These are phyloP conservation scores for Globia sparganii DNA, from an alignment of 2,888 invertebrate genomes.

Conservation along the genomic window DNA sequence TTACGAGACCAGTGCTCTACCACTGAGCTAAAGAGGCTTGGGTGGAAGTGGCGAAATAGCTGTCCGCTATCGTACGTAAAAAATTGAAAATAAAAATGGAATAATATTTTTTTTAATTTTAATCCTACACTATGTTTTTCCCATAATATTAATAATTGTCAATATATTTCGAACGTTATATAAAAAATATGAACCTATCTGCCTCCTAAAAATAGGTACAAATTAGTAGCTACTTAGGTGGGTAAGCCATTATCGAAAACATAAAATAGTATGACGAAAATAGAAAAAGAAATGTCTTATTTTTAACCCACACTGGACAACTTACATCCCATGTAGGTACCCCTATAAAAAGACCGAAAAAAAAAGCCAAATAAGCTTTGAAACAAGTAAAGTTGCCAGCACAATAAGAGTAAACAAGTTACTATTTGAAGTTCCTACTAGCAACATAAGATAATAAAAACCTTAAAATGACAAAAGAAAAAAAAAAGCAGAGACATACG, in stretches of 20 bases:
- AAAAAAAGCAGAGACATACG: slow-evolving; percentile 22
- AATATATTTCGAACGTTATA: neutral
- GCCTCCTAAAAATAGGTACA: neutral
- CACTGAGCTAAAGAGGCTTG: slow-evolving; percentile 94
- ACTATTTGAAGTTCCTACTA: neutral
- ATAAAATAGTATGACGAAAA: too few species aligned
- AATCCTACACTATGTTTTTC: too few species aligned
- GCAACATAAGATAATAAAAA: slow-evolving; percentile 29
- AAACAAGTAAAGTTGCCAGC: neutral
- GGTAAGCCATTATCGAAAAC: neutral
- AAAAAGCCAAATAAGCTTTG: neutral
- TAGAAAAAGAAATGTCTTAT: neutral
- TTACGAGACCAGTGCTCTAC: slow-evolving; percentile 96
- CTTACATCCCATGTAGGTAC: neutral
- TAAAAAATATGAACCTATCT: neutral
- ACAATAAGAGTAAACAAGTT: slow-evolving; percentile 6
- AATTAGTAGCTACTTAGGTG: too few species aligned
- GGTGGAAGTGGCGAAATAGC: slow-evolving; percentile 66
- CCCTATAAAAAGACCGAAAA: neutral
- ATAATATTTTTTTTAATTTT: rapidly evolving
- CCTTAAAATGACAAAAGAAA: slow-evolving; percentile 22
- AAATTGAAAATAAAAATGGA: neutral
- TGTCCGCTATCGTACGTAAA: neutral
- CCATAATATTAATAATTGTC: neutral
- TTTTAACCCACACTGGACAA: too few species aligned